Percentiles rank a stretch among this genome's conserved stretches.
phyloP scores from a whole-genome alignment of 2,797 vertebrate genomes.

The Pseudomugil gertrudae region DNA sequence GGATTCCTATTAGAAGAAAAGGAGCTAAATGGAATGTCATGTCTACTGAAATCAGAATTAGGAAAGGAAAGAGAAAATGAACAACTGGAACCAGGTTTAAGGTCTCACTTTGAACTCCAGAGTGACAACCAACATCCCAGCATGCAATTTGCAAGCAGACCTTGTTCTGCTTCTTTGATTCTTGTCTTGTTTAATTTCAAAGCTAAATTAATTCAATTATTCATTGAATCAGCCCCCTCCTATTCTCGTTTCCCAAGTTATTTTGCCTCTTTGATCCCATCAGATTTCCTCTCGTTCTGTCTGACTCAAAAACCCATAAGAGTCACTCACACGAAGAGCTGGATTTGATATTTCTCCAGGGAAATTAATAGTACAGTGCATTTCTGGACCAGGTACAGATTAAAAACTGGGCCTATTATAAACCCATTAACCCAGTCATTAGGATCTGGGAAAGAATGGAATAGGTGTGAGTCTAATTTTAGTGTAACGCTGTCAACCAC shows the following conservation, averaged over 20 bases:
- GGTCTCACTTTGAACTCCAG: constrained; percentile 15
- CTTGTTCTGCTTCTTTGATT: constrained; percentile 19
- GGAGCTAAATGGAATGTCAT: not conserved
- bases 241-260: constrained; percentile 47
- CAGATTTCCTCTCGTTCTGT: constrained; percentile 27
- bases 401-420: constrained; percentile 75
- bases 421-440: constrained; percentile 83
- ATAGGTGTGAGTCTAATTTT: constrained; percentile 70
- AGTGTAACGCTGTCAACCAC: constrained; percentile 46
- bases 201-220: constrained; percentile 51
- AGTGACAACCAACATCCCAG: not conserved
- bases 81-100: constrained; percentile 7
- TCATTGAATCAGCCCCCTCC: constrained; percentile 26
- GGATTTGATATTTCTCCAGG: constrained; percentile 69
- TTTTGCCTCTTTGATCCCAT: constrained; percentile 38
- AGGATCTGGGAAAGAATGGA: constrained; percentile 64
- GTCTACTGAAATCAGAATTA: not conserved
- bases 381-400: constrained; percentile 78
- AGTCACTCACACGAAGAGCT: constrained; percentile 32
- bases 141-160: constrained; percentile 2
- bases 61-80: not conserved
- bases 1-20: not conserved
- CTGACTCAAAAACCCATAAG: constrained; percentile 34
- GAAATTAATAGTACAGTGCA: constrained; percentile 77
- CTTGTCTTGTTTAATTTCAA: constrained; percentile 50